Base-by-base conservation (phyloP, 2,113 vertebrate genomes). In the Xiphorhynchus elegans region DNA sequence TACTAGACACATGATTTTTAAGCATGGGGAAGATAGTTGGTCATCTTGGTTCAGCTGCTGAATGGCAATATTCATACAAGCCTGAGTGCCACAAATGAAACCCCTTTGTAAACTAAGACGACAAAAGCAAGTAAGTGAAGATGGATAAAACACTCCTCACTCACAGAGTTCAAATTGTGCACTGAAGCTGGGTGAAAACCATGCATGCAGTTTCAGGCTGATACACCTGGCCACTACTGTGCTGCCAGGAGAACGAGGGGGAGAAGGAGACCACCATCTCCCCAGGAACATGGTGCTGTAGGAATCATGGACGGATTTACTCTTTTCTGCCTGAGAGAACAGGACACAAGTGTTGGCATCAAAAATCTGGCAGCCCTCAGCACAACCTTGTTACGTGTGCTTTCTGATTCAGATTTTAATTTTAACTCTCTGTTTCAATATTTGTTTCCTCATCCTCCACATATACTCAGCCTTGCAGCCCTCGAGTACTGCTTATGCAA, bases 191-290 rank as follows among this genome's bases (percentile, higher is more conserved):
- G 12, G 29, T 16, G 15, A 53, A 72, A 84, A 28, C 21, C 19
- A 24, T 0, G 0, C 0, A 0, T 1, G 2, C 2, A 4, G 35
- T 46, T 78, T 66, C 56, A 56, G 60, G 24, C 31, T 5, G 1
- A 3, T 11, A 24, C 0, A 1, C 17, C 44, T 12, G 39, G 21
- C 25, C n/a, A 31, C 11, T 19, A 3, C 11, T 0, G 0, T 19
- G 70, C 17, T 24, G 24, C 15, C 2, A 70, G 59, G 29, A 79
- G 52, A 40, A 73, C 7, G 6, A 66, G 13, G 12, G 17, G 44
- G 9, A 76, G 9, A 4, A 39, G 16, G 25, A 72, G 66, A 50
- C 26, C 69, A 33, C 11, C 19, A 17, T 14, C 19, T 58, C 23
- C 2, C 6, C 1, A 1, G 26, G 21, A 77, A 29, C 8, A 3